Conservation (phyloP, 2,888 invertebrate genomes). For the Aphidoletes aphidimyza region DNA sequence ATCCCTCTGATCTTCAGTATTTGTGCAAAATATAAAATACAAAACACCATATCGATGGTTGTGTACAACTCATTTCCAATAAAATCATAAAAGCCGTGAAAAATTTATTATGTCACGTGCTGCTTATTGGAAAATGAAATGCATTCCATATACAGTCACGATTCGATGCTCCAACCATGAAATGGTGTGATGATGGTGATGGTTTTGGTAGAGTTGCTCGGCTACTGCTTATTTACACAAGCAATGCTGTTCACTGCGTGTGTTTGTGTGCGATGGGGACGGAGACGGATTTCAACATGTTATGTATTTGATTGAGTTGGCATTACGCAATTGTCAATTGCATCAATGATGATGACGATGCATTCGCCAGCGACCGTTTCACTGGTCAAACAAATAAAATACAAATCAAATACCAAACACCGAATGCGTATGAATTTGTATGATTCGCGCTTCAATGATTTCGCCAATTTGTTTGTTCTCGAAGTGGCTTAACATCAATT, state of each 20-base stretch:
- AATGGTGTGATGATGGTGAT: no score
- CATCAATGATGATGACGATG: neutral
- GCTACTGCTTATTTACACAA: neutral
- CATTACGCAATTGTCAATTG: neutral
- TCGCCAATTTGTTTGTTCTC: neutral
- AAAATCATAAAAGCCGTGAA: conserved; percentile 47
- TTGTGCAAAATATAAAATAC: neutral
- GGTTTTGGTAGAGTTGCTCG: no score
- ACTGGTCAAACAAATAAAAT: conserved; percentile 22
- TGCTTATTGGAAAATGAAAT: neutral
- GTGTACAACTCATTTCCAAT: conserved; percentile 1
- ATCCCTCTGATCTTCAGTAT: neutral
- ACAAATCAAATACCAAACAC: neutral
- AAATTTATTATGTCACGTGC: conserved; percentile 54
- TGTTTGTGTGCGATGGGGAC: no score
- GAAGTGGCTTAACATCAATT: conserved; percentile 34
- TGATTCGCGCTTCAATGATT: neutral
- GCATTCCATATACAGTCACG: neutral
- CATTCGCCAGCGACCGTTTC: neutral
- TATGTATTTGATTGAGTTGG: neutral
- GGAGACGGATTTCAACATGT: neutral
- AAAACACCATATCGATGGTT: neutral
- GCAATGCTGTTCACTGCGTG: no score
- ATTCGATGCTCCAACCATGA: neutral
- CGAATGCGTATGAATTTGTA: neutral